These are phyloP conservation scores for Psix sp. DNA, from an alignment of 1,140 invertebrate genomes.

Conservation along the genomic window DNA sequence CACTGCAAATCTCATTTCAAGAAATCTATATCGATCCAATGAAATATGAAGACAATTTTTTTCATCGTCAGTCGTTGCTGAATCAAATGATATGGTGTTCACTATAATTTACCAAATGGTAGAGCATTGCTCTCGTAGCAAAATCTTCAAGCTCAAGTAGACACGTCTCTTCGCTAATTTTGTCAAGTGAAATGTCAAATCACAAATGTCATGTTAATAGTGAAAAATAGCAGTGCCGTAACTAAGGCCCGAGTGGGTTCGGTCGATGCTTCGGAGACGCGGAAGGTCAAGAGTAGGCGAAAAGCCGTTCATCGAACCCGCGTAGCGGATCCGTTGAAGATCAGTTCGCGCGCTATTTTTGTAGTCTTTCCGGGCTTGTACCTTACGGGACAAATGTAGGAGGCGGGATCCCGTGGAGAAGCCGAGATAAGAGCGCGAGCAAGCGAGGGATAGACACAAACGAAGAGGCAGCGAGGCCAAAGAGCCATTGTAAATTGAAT, in stretches of 20 bases:
- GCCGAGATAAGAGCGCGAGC: constrained; percentile 54
- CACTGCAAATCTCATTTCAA: no score
- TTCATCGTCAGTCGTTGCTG: no score
- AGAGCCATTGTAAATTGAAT: constrained; percentile 66
- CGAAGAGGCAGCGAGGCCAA: constrained; percentile 42
- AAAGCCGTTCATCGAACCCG: constrained; percentile 61
- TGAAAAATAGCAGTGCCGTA: constrained; percentile 32
- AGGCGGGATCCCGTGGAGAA: constrained; percentile 58
- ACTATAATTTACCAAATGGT: no score
- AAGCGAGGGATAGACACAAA: constrained; percentile 28
- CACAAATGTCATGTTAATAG: neutral
- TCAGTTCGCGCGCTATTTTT: constrained; percentile 56
- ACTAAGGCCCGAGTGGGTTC: constrained; percentile 28
- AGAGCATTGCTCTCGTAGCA: no score
- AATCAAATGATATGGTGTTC: no score
- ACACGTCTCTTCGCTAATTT: no score
- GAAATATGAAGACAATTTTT: no score
- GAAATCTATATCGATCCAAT: no score
- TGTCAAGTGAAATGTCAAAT: neutral
- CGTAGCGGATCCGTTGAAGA: constrained; percentile 55
- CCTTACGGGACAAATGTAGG: constrained; percentile 61
- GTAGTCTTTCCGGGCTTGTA: constrained; percentile 52
- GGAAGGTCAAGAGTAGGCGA: constrained; percentile 59
- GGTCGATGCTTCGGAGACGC: constrained; percentile 37
- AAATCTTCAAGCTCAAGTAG: no score